Evolutionary conservation across 37 sponge, comb jelly and placozoan species (phyloP).

Genomic region (Crambe crambe): DNA sequence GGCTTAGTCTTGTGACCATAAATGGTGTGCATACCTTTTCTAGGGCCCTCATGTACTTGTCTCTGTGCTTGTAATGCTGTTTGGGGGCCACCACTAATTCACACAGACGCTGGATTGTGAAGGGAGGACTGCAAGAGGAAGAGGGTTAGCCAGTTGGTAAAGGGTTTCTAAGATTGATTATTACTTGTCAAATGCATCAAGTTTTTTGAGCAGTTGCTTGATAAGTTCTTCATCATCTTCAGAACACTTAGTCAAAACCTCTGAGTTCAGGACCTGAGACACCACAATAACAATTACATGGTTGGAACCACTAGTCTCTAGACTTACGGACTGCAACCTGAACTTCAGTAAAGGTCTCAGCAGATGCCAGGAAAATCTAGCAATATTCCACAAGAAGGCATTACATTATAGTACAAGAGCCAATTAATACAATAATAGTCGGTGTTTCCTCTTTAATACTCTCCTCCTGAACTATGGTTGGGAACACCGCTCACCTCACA

Average conservation of each 20-base stretch:
- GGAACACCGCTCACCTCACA: slow-evolving; percentile 34
- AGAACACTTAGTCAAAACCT: not conserved
- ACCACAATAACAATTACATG: not conserved
- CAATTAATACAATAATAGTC: not conserved
- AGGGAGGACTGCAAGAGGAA: slow-evolving; percentile 80
- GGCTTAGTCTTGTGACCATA: not conserved
- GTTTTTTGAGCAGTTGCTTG: slow-evolving; percentile 34
- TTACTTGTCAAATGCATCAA: slow-evolving; percentile 61
- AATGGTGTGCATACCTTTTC: slow-evolving; percentile 77
- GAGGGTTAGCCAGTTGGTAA: not conserved
- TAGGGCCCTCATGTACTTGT: slow-evolving; percentile 80
- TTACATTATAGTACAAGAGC: no score
- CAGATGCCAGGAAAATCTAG: slow-evolving; percentile 65
- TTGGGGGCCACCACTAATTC: slow-evolving; percentile 88
- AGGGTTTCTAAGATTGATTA: no score
- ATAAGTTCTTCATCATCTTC: slow-evolving; percentile 13
- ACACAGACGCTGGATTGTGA: slow-evolving; percentile 95
- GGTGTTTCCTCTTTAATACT: not conserved
- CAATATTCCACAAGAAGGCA: not conserved
- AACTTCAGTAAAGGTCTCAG: slow-evolving; percentile 52
- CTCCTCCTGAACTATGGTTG: not conserved
- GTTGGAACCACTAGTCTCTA: not conserved
- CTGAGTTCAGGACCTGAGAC: slow-evolving; percentile 5
- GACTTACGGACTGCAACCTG: slow-evolving; percentile 33
- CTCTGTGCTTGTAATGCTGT: slow-evolving; percentile 81